Evolutionary conservation across 1,140 invertebrate species (phyloP), one percentile per base, ranked within the genome.

Genomic region (Daktulosphaira vitifoliae): DNA sequence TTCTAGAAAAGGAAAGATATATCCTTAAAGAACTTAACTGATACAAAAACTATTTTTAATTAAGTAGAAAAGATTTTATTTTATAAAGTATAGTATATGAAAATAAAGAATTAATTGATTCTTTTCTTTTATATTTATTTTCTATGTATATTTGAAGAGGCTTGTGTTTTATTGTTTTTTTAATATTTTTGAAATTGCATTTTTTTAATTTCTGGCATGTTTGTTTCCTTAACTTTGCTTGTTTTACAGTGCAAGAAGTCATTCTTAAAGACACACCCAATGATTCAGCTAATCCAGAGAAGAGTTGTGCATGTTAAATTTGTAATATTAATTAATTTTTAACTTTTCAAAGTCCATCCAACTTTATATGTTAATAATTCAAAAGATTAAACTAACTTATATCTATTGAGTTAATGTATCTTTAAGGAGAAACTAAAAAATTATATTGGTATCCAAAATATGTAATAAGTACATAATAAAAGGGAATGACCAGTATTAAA

Each of bases 241-340:
- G 72, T 71, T 73, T 73, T 73, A 5, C 73, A 75, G 90, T 96
- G 91, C 92, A 95, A 83, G 94, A 96, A 84, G 92, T 97, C 78
- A 89, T 95, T 76, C 85, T 96, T 75, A 92, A 95, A 82, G 92
- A 96, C 75, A 90, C 92, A 73, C 90, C 92, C 69, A 88, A 88
- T 72, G 92, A 96, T 81, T 84, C 82, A 72, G 88, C 87, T 82
- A 88, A 90, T 77, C 38, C 67, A 33, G 90, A 94, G 78, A 87
- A 89, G 74, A 87, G 88, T 75, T 96, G 92, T 83, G 85, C 89
- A 78, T 95, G 92, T 79, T 95, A 84, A 83, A 72, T 39, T 67
- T n/a, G 59, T 25, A 37, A 66, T 26, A 39, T 11, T 65, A n/a
- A n/a, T n/a, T n/a, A n/a, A n/a, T n/a, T n/a, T n/a, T n/a, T n/a